phyloP scores from a whole-genome alignment of 2,888 invertebrate species.

The Netelia virgata region DNA sequence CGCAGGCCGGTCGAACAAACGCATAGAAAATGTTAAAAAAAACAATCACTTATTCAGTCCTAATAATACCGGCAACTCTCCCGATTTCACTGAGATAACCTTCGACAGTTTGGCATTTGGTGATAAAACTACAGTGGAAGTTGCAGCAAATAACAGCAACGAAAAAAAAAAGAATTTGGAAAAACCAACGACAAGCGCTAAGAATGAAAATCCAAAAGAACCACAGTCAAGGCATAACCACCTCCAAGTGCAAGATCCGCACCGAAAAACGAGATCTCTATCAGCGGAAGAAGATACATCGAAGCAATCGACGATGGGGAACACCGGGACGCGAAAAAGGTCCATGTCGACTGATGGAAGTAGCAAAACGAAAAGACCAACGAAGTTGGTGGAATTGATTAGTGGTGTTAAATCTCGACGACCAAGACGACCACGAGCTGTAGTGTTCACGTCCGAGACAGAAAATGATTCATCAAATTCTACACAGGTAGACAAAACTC shows the following conservation, averaged over 20 bases:
- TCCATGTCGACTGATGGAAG: background rate
- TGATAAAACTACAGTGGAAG: background rate
- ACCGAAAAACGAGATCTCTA: no score
- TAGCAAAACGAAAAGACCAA: background rate
- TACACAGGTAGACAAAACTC: no score
- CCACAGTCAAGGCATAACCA: background rate
- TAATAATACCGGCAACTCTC: background rate
- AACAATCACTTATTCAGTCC: conserved; percentile 47
- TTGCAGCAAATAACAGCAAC: background rate
- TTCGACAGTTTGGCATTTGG: background rate
- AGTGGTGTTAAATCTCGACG: no score
- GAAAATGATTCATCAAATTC: no score
- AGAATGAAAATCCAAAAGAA: background rate
- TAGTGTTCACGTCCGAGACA: no score
- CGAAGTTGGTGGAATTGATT: no score
- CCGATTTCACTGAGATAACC: background rate
- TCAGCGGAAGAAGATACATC: background rate
- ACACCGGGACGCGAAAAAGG: background rate
- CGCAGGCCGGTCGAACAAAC: background rate
- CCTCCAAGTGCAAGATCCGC: no score
- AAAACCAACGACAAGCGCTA: background rate
- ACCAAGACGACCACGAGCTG: no score
- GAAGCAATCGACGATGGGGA: background rate
- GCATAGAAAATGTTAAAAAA: background rate
- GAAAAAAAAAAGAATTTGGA: background rate